Evolutionary conservation across 2,113 vertebrate genomes (phyloP).

Genomic region (Poicephalus gulielmi): DNA sequence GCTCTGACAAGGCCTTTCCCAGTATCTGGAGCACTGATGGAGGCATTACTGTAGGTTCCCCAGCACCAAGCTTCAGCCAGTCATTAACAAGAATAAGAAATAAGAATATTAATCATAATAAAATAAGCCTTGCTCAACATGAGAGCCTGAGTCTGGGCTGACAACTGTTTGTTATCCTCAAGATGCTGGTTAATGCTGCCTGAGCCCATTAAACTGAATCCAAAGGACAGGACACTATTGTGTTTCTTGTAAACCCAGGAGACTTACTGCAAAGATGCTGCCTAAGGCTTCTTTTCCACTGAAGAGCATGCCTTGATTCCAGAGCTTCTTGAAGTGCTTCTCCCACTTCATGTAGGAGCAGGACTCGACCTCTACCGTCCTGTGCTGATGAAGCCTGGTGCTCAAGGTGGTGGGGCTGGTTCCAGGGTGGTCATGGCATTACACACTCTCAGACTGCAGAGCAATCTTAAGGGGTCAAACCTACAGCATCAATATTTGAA

Average conservation of each 20-base stretch:
- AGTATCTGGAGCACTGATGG: not conserved
- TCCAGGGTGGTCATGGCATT: accelerated
- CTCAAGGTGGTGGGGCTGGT: not conserved
- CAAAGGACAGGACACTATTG: not conserved
- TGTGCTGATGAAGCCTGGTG: not conserved
- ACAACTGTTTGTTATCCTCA: conserved; percentile 33
- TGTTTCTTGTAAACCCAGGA: not conserved
- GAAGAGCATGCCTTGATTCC: not conserved
- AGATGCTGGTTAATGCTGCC: conserved; percentile 13
- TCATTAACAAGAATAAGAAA: conserved; percentile 43
- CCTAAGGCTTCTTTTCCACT: not conserved
- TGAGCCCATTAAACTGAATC: conserved; percentile 18
- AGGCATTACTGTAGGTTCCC: not conserved
- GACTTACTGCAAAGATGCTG: not conserved
- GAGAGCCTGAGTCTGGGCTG: conserved; percentile 26
- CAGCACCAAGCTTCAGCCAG: conserved; percentile 10
- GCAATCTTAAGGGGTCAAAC: not conserved
- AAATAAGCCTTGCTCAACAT: not conserved
- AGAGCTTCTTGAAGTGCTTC: not conserved
- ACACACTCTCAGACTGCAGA: not conserved
- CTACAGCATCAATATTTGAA: not conserved
- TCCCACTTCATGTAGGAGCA: not conserved
- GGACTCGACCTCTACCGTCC: accelerated
- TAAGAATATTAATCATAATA: conserved; percentile 63
- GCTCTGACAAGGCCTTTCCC: not conserved